phyloP scores from a whole-genome alignment of 2,888 invertebrate genomes.

The Adelphocoris suturalis region DNA sequence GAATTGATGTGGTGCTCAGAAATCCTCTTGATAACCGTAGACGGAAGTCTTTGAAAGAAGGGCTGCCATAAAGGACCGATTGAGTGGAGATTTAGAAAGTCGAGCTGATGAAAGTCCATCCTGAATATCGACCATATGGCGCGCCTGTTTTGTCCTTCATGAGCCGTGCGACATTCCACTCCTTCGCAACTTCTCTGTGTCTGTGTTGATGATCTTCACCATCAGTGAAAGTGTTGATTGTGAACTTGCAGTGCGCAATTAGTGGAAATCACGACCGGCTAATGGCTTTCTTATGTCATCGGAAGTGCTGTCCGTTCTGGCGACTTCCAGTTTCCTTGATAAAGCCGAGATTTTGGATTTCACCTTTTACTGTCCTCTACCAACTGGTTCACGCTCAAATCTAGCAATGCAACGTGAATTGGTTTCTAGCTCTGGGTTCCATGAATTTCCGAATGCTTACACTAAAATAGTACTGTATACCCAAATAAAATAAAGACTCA shows the following conservation, averaged over 20 bases:
- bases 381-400: too few species aligned
- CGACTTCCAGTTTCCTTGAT: not conserved
- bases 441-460: too few species aligned
- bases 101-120: slow-evolving; percentile 36
- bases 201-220: not conserved
- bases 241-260: not conserved
- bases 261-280: not conserved
- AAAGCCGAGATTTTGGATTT: not conserved
- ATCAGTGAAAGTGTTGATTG: not conserved
- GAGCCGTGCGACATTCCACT: slow-evolving; percentile 17
- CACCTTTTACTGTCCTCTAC: not conserved
- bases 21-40: not conserved
- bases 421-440: too few species aligned
- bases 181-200: not conserved
- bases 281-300: slow-evolving; percentile 27
- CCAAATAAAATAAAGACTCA: too few species aligned
- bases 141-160: slow-evolving; percentile 30
- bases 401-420: too few species aligned
- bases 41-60: not conserved
- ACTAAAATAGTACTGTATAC: too few species aligned
- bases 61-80: not conserved
- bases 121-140: slow-evolving; percentile 56
- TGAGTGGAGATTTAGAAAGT: slow-evolving; percentile 44
- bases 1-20: not conserved
- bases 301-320: not conserved